phyloP scores from a whole-genome alignment of 1,140 invertebrate genomes.

The Pissodes strobi region DNA sequence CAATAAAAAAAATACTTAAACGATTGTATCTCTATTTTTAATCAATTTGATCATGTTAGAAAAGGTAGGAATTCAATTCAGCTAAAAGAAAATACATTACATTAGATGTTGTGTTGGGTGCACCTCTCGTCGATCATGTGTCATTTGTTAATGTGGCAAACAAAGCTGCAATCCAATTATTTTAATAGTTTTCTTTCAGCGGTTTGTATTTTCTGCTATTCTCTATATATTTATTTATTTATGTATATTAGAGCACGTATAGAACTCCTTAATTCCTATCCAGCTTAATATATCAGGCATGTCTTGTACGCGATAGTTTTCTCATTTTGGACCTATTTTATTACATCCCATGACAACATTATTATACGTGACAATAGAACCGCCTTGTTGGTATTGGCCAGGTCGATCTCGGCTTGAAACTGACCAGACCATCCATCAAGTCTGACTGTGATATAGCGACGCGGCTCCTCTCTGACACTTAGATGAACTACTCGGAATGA shows the following conservation, averaged over 20 bases:
- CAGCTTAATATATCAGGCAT: too few relatives aligned
- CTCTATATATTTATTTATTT: too few relatives aligned
- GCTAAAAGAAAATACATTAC: constrained; percentile 17
- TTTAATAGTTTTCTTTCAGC: constrained; percentile 17
- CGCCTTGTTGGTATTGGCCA: constrained; percentile 1
- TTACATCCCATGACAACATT: constrained; percentile 18
- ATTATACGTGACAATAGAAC: constrained; percentile 35
- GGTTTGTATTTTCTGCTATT: too few relatives aligned
- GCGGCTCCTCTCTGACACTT: constrained; percentile 34
- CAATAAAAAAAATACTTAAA: too few relatives aligned
- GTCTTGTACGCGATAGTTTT: too few relatives aligned
- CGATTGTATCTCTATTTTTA: too few relatives aligned
- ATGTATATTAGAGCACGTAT: too few relatives aligned
- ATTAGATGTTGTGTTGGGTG: constrained; percentile 12
- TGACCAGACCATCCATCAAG: constrained; percentile 33
- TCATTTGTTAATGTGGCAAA: constrained; percentile 9
- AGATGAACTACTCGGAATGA: constrained; percentile 35
- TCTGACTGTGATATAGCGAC: constrained; percentile 37
- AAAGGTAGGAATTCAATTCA: too few relatives aligned
- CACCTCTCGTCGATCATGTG: constrained; percentile 12
- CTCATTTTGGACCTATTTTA: too few relatives aligned
- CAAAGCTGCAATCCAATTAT: constrained; percentile 14
- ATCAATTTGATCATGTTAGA: too few relatives aligned
- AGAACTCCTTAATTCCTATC: too few relatives aligned
- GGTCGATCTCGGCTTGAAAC: constrained; percentile 1